These are phyloP conservation scores for Drosophila sturtevanti DNA, from an alignment of 1,140 invertebrate genomes.

Conservation along the genomic window DNA sequence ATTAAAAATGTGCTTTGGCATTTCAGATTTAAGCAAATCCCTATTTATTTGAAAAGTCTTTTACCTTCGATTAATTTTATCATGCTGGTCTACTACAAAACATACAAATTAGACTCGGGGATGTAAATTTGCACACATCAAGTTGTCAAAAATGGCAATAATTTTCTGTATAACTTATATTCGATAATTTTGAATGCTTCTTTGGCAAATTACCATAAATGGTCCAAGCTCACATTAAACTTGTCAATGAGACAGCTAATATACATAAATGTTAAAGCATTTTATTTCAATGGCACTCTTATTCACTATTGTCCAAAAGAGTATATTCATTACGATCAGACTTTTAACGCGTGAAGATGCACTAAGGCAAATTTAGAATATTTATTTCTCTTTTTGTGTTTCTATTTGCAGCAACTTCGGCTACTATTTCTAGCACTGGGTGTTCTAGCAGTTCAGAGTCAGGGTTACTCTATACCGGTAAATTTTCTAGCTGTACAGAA, in stretches of 20 bases:
- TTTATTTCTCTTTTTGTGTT: constrained; percentile 7
- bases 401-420: constrained; percentile 59
- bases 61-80: constrained; percentile 15
- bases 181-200: constrained; percentile 47
- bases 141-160: constrained; percentile 1
- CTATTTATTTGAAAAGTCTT: constrained; percentile 29
- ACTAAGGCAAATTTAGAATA: constrained; percentile 3
- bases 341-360: no score
- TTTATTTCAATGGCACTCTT: constrained; percentile 19
- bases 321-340: not conserved
- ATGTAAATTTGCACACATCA: constrained; percentile 37
- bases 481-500: not conserved
- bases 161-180: constrained; percentile 42
- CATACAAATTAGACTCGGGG: constrained; percentile 23
- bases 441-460: constrained; percentile 40
- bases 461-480: constrained; percentile 47
- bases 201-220: constrained; percentile 48
- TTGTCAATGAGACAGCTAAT: constrained; percentile 46
- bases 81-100: not conserved
- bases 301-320: not conserved
- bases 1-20: constrained; percentile 54
- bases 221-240: constrained; percentile 38
- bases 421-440: constrained; percentile 44
- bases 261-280: constrained; percentile 42
- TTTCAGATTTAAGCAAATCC: constrained; percentile 28